Percentiles rank a stretch among this genome's conserved stretches.
phyloP scores from a whole-genome alignment of 2,797 vertebrate species.

The Acrossocheilus fasciatus region DNA sequence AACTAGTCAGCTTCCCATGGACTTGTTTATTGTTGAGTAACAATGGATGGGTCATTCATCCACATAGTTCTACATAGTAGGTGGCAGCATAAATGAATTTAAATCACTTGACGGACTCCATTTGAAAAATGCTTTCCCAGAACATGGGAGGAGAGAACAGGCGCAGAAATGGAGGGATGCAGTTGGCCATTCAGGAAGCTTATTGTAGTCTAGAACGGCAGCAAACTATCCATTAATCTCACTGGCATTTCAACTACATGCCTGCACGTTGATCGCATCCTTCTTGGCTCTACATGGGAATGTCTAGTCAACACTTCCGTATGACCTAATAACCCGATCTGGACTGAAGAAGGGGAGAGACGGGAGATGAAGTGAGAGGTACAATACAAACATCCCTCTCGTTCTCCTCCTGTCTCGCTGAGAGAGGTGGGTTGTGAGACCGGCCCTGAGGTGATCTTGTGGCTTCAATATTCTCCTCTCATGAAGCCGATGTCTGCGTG shows the following conservation, averaged over 20 bases:
- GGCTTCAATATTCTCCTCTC: constrained; percentile 58
- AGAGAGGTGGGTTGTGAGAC: constrained; percentile 14
- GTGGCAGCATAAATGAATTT: constrained; percentile 15
- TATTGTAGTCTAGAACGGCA: constrained; percentile 29
- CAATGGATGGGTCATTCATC: not conserved
- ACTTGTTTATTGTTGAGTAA: constrained; percentile 12
- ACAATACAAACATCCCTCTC: not conserved
- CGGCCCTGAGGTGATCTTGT: constrained; percentile 43
- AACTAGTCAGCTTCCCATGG: not conserved
- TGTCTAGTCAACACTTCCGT: constrained; percentile 27
- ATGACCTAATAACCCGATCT: constrained; percentile 35
- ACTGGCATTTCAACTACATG: constrained; percentile 37
- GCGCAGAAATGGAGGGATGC: not conserved
- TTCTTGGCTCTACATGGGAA: constrained; percentile 39
- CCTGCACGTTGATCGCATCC: constrained; percentile 43
- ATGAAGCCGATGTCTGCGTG: constrained; percentile 49
- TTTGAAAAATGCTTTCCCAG: constrained; percentile 10
- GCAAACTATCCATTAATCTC: constrained; percentile 35
- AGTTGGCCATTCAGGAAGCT: constrained; percentile 39
- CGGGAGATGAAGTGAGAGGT: constrained; percentile 12
- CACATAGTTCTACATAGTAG: constrained; percentile 1
- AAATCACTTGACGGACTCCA: constrained; percentile 11
- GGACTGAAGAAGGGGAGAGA: constrained; percentile 29
- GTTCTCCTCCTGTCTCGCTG: not conserved
- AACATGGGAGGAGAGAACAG: constrained; percentile 6